A percentile compares a stretch with the other conserved stretches of the same genome.
Conservation (phyloP, 2,888 invertebrate species). For the Cabera pusaria region DNA sequence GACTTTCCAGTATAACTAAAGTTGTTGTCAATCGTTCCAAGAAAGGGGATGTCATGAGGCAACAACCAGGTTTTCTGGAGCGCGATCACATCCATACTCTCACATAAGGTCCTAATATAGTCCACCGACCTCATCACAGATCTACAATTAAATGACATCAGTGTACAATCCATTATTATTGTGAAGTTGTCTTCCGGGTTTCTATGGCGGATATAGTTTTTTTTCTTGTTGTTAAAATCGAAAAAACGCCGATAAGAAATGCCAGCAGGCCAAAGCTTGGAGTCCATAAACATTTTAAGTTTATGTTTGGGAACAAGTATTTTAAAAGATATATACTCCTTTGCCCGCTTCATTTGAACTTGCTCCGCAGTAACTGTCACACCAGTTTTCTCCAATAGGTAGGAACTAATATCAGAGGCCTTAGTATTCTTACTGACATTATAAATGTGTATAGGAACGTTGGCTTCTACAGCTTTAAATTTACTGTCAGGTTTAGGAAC, state of each 20-base stretch:
- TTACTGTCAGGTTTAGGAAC: neutral
- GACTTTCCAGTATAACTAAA: too few species aligned
- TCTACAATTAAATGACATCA: too few species aligned
- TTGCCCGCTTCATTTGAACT: neutral
- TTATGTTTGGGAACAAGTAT: constrained; percentile 1
- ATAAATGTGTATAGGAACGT: neutral
- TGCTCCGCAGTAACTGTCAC: neutral
- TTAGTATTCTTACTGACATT: neutral
- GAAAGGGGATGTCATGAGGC: neutral
- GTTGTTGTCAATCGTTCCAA: neutral
- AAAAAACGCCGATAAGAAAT: neutral
- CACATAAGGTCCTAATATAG: neutral
- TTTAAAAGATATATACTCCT: constrained; percentile 1
- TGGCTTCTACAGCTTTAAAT: constrained; percentile 1
- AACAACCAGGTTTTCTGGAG: neutral
- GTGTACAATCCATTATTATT: too few species aligned
- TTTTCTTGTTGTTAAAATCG: too few species aligned
- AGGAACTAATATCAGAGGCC: neutral
- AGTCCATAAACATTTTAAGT: too few species aligned
- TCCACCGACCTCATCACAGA: too few species aligned
- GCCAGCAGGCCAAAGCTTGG: neutral
- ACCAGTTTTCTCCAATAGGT: neutral
- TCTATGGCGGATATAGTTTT: too few species aligned
- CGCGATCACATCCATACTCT: neutral
- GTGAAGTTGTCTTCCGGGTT: too few species aligned